These are phyloP conservation scores for Phenganax marumi DNA, from an alignment of 92 coral and sea anemone genomes.

Conservation along the genomic window DNA sequence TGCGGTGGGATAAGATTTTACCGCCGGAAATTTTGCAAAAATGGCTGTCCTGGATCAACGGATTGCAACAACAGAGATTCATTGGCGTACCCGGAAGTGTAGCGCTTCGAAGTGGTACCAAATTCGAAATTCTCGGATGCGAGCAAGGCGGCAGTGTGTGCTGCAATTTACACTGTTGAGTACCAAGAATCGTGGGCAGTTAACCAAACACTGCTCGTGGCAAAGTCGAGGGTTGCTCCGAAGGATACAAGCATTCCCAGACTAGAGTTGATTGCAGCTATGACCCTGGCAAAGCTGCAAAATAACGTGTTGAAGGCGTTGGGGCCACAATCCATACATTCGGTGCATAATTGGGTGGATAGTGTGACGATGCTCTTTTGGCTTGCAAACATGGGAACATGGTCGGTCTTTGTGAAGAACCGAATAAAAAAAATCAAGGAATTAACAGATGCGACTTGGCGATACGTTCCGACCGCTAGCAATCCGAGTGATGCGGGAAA, in stretches of 20 bases:
- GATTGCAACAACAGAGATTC: no score
- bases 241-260: no score
- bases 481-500: slow-evolving; percentile 62
- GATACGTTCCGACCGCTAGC: slow-evolving; percentile 46
- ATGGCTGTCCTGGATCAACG: no score
- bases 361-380: background rate
- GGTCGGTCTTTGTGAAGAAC: background rate
- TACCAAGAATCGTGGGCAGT: no score
- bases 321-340: background rate
- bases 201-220: background rate
- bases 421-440: background rate
- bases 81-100: slow-evolving; percentile 2
- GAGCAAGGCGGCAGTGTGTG: no score
- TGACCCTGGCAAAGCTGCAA: no score
- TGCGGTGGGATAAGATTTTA: background rate
- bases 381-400: background rate
- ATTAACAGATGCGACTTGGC: slow-evolving; percentile 12
- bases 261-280: no score
- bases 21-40: background rate
- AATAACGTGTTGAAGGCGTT: no score
- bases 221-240: slow-evolving; percentile 9
- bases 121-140: background rate
- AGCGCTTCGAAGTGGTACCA: background rate
- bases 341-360: background rate
- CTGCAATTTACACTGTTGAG: no score